phyloP scores from a whole-genome alignment of 2,888 invertebrate species.

The Eupithecia pulchellata region DNA sequence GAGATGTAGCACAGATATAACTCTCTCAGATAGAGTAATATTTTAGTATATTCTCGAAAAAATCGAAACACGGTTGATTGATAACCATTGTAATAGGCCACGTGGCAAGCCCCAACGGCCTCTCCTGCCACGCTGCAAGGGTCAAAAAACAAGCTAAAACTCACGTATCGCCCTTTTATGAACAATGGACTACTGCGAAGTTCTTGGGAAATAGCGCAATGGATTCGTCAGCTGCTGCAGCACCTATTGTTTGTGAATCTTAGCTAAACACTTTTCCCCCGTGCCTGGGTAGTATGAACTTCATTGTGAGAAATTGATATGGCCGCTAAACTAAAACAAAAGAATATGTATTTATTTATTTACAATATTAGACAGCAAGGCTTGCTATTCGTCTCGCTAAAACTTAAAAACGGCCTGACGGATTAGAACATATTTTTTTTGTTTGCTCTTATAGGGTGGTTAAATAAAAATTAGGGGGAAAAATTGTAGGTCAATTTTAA shows the following conservation, averaged over 20 bases:
- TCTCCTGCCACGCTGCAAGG: conserved; percentile 66
- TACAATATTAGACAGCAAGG: background rate
- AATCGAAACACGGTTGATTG: conserved; percentile 46
- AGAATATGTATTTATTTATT: too few species aligned
- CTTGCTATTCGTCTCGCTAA: too few species aligned
- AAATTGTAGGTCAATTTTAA: too few species aligned
- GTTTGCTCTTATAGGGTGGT: too few species aligned
- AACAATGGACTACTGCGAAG: conserved; percentile 63
- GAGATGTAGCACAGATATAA: too few species aligned
- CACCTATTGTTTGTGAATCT: conserved; percentile 61
- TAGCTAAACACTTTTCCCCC: conserved; percentile 61
- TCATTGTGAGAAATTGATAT: background rate
- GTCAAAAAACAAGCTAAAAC: conserved; percentile 78
- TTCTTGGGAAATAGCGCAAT: conserved; percentile 67
- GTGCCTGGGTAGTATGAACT: conserved; percentile 18
- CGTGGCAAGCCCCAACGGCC: conserved; percentile 68
- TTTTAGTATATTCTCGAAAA: conserved; percentile 31
- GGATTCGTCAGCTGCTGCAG: conserved; percentile 57
- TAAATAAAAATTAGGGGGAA: too few species aligned
- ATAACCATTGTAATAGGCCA: conserved; percentile 51
- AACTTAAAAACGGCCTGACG: too few species aligned
- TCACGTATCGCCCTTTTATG: conserved; percentile 68
- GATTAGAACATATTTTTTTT: too few species aligned
- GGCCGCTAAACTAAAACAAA: too few species aligned
- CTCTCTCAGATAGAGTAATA: background rate